A percentile compares a stretch with the other conserved stretches of the same genome.
Conservation (phyloP, 2,797 vertebrate genomes). For the Hydrocynus forskahlii region DNA sequence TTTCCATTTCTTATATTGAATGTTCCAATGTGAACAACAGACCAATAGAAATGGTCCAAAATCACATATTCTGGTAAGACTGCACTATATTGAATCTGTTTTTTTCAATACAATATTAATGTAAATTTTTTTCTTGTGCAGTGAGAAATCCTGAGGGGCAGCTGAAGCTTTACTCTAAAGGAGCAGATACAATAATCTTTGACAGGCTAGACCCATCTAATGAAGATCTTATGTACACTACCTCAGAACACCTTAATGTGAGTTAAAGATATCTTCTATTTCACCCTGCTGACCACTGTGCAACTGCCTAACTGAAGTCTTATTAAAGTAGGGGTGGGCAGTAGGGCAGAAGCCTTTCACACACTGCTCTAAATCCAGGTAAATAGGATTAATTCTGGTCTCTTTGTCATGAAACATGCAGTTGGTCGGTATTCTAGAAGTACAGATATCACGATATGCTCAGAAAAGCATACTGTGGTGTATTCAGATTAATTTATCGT, state of each 20-base stretch:
- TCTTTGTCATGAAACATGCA: too few relatives aligned
- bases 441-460: too few relatives aligned
- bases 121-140: slow-evolving; percentile 43
- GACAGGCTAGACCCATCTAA: slow-evolving; percentile 73
- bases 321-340: background rate
- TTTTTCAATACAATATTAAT: slow-evolving; percentile 12
- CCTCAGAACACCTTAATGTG: slow-evolving; percentile 72
- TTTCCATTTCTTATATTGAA: background rate
- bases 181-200: slow-evolving; percentile 72
- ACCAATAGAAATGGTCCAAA: background rate
- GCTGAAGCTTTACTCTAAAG: slow-evolving; percentile 76
- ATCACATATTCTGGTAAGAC: background rate
- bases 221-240: slow-evolving; percentile 67
- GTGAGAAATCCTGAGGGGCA: slow-evolving; percentile 73
- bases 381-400: too few relatives aligned
- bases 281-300: background rate
- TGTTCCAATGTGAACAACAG: background rate
- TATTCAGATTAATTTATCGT: too few relatives aligned
- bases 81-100: background rate
- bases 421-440: too few relatives aligned
- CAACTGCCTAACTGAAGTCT: background rate
- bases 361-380: too few relatives aligned
- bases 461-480: too few relatives aligned
- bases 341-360: too few relatives aligned
- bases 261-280: slow-evolving; percentile 42